A percentile compares a stretch with the other conserved stretches of the same genome.
These are phyloP conservation scores for Polymixis flavicincta DNA, from an alignment of 2,888 invertebrate genomes.

Conservation along the genomic window DNA sequence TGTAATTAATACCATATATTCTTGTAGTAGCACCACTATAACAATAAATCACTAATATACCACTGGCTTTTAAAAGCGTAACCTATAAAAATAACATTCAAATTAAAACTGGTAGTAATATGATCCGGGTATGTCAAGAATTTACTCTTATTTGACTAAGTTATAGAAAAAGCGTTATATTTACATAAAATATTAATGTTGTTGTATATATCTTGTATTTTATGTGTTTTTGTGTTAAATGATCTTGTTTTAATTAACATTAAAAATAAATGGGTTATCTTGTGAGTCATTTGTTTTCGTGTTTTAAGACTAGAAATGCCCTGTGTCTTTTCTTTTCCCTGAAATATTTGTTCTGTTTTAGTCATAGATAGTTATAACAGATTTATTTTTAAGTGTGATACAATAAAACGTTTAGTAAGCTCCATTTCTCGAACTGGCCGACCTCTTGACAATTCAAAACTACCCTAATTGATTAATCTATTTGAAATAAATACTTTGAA, in stretches of 20 bases:
- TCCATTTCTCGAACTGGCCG: too few relatives aligned
- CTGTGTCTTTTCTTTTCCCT: neutral
- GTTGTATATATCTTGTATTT: conserved; percentile 30
- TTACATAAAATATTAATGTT: conserved; percentile 62
- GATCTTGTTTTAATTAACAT: conserved; percentile 49
- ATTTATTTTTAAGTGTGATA: neutral
- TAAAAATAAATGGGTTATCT: conserved; percentile 21
- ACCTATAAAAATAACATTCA: conserved; percentile 57
- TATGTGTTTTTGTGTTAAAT: conserved; percentile 40
- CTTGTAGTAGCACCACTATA: conserved; percentile 48
- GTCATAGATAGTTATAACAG: neutral
- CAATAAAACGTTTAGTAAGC: neutral
- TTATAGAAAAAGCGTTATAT: conserved; percentile 49
- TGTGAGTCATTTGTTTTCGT: conserved; percentile 22
- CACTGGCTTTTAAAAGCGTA: conserved; percentile 33
- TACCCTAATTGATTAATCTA: too few relatives aligned
- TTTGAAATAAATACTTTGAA: too few relatives aligned
- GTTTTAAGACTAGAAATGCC: neutral
- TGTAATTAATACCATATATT: conserved; percentile 45
- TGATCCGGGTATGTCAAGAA: conserved; percentile 63
- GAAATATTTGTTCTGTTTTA: neutral
- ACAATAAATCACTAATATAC: conserved; percentile 54
- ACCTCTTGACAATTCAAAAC: too few relatives aligned
- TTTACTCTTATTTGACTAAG: conserved; percentile 60
- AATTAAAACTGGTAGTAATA: conserved; percentile 62